These are phyloP conservation scores for Zalophus californianus DNA, from an alignment of 2,797 vertebrate species.

Conservation along the genomic window DNA sequence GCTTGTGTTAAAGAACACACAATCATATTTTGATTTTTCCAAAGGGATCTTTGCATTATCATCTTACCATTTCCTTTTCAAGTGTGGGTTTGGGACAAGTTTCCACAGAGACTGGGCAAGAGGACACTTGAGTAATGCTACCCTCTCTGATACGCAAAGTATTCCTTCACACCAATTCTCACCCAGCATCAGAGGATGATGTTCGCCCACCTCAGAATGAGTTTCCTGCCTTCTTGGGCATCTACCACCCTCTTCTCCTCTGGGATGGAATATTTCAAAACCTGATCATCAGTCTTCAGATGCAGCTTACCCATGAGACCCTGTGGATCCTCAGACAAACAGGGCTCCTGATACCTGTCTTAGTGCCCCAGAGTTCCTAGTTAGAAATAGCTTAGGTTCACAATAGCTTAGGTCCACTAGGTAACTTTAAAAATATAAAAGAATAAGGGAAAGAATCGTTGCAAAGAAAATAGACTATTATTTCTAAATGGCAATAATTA, in stretches of 20 bases:
- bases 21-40: not conserved
- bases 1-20: not conserved
- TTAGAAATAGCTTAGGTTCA: not conserved
- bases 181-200: not conserved
- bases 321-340: not conserved
- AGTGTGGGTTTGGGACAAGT: not conserved
- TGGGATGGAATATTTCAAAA: not conserved
- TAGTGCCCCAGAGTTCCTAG: not conserved
- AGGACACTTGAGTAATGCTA: not conserved
- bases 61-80: not conserved
- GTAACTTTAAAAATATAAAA: slow-evolving; percentile 27
- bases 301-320: not conserved
- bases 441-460: not conserved
- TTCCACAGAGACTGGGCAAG: not conserved
- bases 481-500: slow-evolving; percentile 34
- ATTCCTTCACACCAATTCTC: not conserved
- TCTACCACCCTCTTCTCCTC: not conserved
- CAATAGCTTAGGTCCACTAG: not conserved
- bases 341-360: not conserved
- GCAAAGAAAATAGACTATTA: not conserved
- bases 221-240: not conserved
- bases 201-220: not conserved
- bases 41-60: not conserved
- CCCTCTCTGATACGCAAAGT: not conserved
- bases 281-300: not conserved